Conservation (phyloP, 2,113 vertebrate species). For the Camelus bactrianus region DNA sequence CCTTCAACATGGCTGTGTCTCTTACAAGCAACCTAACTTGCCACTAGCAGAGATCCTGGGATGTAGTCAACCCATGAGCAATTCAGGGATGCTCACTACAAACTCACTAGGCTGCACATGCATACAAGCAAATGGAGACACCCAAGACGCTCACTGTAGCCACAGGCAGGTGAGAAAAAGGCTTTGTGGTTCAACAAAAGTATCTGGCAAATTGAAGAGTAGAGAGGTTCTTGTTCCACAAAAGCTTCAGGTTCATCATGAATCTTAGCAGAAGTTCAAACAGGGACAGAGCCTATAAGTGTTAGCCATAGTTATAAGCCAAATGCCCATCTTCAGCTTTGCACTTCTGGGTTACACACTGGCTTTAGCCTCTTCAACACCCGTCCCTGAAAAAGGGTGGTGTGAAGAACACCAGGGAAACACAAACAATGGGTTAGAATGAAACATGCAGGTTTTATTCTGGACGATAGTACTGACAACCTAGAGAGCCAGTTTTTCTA, state of each 20-base stretch:
- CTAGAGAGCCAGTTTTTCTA: neutral
- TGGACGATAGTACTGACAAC: neutral
- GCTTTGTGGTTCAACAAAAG: neutral
- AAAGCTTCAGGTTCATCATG: conserved; percentile 5
- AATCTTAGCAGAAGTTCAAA: neutral
- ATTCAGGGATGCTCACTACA: neutral
- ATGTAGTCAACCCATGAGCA: neutral
- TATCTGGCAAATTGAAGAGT: neutral
- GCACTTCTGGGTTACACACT: neutral
- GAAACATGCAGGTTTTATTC: neutral
- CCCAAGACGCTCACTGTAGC: neutral
- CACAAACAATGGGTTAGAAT: neutral
- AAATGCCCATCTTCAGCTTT: conserved; percentile 1
- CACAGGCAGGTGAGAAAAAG: neutral
- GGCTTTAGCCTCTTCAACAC: conserved; percentile 42
- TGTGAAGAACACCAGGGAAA: neutral
- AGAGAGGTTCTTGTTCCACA: neutral
- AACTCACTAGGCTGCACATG: neutral
- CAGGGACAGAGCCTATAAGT: neutral
- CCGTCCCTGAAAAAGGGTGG: neutral
- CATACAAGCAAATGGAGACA: neutral
- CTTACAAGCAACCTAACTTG: neutral
- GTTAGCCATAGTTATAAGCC: neutral
- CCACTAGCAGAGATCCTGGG: neutral
- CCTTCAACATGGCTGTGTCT: neutral